These are phyloP conservation scores for Merops nubicus DNA, from an alignment of 2,113 vertebrate species.

Conservation along the genomic window DNA sequence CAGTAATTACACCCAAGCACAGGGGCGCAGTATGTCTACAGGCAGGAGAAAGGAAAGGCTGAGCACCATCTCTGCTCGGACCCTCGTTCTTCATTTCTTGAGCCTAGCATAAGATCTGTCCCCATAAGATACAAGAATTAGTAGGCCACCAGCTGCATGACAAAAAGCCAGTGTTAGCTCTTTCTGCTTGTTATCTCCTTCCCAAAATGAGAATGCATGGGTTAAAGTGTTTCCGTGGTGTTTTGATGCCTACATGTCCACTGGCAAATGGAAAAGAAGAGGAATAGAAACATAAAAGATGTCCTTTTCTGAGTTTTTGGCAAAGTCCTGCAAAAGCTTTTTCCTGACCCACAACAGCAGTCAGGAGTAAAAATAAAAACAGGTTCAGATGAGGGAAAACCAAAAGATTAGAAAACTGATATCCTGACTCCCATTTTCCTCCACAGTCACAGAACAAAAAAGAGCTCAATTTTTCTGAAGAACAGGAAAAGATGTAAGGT, in stretches of 20 bases:
- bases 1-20: not conserved
- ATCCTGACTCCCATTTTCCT: not conserved
- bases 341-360: not conserved
- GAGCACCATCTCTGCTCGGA: not conserved
- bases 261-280: not conserved
- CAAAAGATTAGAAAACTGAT: not conserved
- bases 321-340: not conserved
- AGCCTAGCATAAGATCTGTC: not conserved
- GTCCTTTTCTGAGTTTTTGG: not conserved
- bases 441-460: not conserved
- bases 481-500: not conserved
- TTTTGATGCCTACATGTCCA: not conserved
- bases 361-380: not conserved
- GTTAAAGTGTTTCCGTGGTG: not conserved
- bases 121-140: not conserved
- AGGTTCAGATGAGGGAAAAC: not conserved
- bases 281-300: not conserved
- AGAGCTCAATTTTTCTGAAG: not conserved
- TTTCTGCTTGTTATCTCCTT: not conserved
- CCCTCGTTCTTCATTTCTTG: not conserved
- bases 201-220: not conserved
- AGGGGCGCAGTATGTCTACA: not conserved
- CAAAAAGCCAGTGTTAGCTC: not conserved
- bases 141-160: not conserved
- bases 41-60: not conserved